Evolutionary conservation across 2,888 invertebrate species (phyloP), one percentile per base, ranked within the genome.

Genomic region (Temnothorax rugatulus): DNA sequence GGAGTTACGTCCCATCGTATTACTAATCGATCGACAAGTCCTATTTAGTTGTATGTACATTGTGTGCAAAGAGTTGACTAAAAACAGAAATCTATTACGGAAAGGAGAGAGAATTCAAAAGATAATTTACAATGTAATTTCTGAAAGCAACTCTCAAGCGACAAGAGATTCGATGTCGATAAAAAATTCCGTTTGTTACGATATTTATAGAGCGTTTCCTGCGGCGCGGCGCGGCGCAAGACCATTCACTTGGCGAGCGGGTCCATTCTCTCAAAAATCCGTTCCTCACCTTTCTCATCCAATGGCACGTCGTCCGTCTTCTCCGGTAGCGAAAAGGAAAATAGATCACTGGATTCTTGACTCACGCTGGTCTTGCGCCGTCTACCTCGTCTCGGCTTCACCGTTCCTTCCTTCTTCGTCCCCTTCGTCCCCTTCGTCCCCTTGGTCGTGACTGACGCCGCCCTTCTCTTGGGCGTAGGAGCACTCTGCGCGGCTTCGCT

Each of bases 251-350:
- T 57, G 44, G 13, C 25, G 29, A 64, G 21, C 34, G 50, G 9
- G 4, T 38, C 18, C 25, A 18, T 15, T 44, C 2, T 29, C 29
- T 1, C 1, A 29, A 44, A 29, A 44, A 11, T 34, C 0, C 0
- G 7, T 34, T 34, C 5, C 34, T 85, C 86, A 84, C 91, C 88
- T 89, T 89, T 88, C 57, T 87, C 74, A 71, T 89, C 88, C 11
- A 77, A 75, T 34, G 91, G 89, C 50, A 83, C 74, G 15, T 91
- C 85, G 2, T 81, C 84, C 9, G 87, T 83, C 29, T 91, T 84
- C 4, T 91, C 91, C 4, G 93, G 93, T 21, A 89, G 84, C 44
- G 93, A 93, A 66, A 93, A 93, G 4, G 61, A 66, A 86, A 90
- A 93, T 47, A 75, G 73, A 41, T 84, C 64, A 13, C 85, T 85